These are phyloP conservation scores for Phorcus lineatus DNA, from an alignment of 2,888 invertebrate genomes.

Conservation along the genomic window DNA sequence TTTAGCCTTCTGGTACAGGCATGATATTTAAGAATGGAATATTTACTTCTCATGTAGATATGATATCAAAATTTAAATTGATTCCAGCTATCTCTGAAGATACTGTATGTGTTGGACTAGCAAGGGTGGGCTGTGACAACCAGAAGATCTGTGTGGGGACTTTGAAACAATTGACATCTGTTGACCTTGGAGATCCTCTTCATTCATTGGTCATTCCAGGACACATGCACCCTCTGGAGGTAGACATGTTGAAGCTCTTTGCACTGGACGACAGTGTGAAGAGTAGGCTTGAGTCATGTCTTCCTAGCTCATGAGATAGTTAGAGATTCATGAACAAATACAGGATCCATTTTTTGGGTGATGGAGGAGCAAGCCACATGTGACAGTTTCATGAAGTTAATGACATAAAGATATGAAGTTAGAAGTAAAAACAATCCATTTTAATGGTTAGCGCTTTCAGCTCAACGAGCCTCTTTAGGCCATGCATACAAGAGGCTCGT, in stretches of 20 bases:
- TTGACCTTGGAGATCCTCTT: slow-evolving; percentile 88
- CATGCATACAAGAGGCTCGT: no score
- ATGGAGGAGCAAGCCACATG: no score
- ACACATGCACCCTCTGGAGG: slow-evolving; percentile 92
- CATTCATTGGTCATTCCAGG: slow-evolving; percentile 95
- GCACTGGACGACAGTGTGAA: slow-evolving; percentile 56
- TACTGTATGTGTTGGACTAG: slow-evolving; percentile 88
- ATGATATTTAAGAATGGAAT: no score
- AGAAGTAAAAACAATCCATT: no score
- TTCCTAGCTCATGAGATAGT: background rate
- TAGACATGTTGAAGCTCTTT: slow-evolving; percentile 84
- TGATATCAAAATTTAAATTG: background rate
- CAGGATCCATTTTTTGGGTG: no score
- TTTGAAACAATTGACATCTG: slow-evolving; percentile 85
- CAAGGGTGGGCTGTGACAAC: slow-evolving; percentile 89
- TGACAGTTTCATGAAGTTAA: no score
- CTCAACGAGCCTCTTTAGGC: no score
- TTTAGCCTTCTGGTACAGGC: no score
- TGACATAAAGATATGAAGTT: no score
- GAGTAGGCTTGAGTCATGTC: background rate
- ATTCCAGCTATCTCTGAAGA: slow-evolving; percentile 76
- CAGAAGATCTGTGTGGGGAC: slow-evolving; percentile 85
- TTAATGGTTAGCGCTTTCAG: no score
- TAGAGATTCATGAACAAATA: no score
- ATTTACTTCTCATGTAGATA: background rate